Conservation (phyloP, 1,140 invertebrate species). For the Zelostemma sp. region DNA sequence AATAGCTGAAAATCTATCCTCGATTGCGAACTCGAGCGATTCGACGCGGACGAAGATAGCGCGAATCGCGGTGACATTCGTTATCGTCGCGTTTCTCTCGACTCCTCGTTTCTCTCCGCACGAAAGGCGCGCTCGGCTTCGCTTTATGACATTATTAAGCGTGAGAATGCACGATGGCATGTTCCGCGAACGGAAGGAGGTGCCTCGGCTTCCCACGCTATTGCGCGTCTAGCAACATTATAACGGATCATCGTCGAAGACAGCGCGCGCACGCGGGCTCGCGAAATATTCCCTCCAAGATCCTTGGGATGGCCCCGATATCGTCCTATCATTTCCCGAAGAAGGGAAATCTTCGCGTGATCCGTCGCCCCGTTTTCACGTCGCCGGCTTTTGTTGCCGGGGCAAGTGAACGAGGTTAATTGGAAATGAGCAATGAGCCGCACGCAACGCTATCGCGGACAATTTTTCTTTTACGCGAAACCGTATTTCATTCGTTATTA, state of each 20-base stretch:
- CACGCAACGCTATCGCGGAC: constrained; percentile 21
- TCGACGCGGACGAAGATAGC: not conserved
- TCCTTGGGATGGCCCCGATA: constrained; percentile 40
- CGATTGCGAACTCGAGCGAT: too few relatives aligned
- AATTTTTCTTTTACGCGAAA: not conserved
- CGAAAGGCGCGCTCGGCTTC: constrained; percentile 46
- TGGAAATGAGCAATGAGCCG: constrained; percentile 30
- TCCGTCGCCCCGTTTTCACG: constrained; percentile 17
- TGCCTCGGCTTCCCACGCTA: constrained; percentile 64
- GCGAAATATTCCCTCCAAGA: too few relatives aligned
- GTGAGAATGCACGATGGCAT: constrained; percentile 62
- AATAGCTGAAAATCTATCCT: too few relatives aligned
- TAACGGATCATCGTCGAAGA: constrained; percentile 60
- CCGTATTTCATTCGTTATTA: constrained; percentile 12
- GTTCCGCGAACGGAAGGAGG: constrained; percentile 62
- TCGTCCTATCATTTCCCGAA: not conserved
- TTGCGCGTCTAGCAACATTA: constrained; percentile 58
- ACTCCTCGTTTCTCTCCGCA: constrained; percentile 24
- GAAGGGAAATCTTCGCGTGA: constrained; percentile 39
- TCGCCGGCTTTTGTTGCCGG: constrained; percentile 8
- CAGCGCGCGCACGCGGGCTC: constrained; percentile 15
- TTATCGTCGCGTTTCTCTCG: constrained; percentile 20
- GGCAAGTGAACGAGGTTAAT: constrained; percentile 51
- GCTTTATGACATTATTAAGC: constrained; percentile 61
- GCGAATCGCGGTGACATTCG: constrained; percentile 31